phyloP scores from a whole-genome alignment of 2,113 vertebrate species.

The Nycticryphes semicollaris region DNA sequence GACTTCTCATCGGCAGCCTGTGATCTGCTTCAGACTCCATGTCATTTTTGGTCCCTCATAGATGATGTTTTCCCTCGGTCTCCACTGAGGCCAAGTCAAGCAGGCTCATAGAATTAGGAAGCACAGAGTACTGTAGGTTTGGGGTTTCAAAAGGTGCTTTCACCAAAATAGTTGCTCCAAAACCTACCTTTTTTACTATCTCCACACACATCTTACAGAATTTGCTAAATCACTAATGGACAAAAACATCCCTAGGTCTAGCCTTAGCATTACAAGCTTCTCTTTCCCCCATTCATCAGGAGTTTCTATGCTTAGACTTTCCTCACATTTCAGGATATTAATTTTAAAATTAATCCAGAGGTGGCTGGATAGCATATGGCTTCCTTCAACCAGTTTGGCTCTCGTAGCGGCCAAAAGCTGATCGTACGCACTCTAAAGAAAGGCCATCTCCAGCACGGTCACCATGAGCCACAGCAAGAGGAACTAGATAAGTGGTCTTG shows the following conservation, averaged over 20 bases:
- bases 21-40: not conserved
- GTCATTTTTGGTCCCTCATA: rapidly evolving
- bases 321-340: not conserved
- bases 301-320: not conserved
- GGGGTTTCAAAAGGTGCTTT: not conserved
- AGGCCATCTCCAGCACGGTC: not conserved
- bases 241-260: not conserved
- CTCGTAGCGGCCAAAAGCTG: not conserved
- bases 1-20: not conserved
- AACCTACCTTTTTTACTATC: not conserved
- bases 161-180: not conserved
- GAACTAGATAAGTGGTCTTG: not conserved
- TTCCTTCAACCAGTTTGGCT: not conserved
- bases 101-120: not conserved
- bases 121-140: not conserved
- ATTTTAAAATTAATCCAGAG: not conserved
- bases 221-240: not conserved
- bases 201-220: not conserved
- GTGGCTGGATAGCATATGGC: not conserved
- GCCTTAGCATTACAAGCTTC: not conserved
- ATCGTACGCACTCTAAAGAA: not conserved
- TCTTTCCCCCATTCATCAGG: not conserved
- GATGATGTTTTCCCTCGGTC: not conserved
- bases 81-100: not conserved
- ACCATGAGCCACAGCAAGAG: not conserved